Evolutionary conservation across 2,113 vertebrate species (phyloP), one percentile per base, ranked within the genome.

Genomic region (Apus apus): DNA sequence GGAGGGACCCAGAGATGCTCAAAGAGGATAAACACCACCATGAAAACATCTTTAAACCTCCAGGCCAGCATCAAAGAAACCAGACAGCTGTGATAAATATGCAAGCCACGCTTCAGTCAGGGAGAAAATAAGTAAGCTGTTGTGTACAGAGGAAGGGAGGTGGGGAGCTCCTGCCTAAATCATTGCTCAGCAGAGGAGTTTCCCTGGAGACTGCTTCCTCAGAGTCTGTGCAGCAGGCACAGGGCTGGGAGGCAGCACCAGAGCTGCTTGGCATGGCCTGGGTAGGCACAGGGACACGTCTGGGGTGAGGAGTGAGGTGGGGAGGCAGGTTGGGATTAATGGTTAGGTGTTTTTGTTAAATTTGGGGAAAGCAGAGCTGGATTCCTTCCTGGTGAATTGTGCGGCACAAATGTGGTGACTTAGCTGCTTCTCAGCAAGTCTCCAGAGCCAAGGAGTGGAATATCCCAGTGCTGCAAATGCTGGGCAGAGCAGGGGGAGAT

Each of bases 101-200:
- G 80, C 94, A 95, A 90, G 72, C 83, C 84, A 84, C 13, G 21
- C 84, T 96, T 80, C 80, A 50, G 56, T 11, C 72, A 3, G 46
- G 72, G 79, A 76, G 58, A 95, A 43, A 94, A 89, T 70, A 94
- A 90, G 57, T 48, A 58, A 77, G 61, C 56, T 92, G 76, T 66
- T 87, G 89, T 91, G 62, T 65, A 36, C 0, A 0, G 68, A 84
- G 68, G 43, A 84, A 70, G 51, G 89, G 79, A 96, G 91, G 94
- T 83, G 91, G 94, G 87, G 93, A 95, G 76, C 80, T 96, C 84
- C 93, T 92, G 93, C 68, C 86, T 72, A 77, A 91, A 91, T 91
- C 75, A 26, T 68, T 58, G 77, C 86, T 86, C n/a, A 6, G 84
- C 72, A 73, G 80, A 83, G 64, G 76, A 77, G 87, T 86, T 95